Percentiles rank a stretch among this genome's conserved stretches.
Conservation (phyloP, 2,797 vertebrate genomes). For the Muscicapa striata region DNA sequence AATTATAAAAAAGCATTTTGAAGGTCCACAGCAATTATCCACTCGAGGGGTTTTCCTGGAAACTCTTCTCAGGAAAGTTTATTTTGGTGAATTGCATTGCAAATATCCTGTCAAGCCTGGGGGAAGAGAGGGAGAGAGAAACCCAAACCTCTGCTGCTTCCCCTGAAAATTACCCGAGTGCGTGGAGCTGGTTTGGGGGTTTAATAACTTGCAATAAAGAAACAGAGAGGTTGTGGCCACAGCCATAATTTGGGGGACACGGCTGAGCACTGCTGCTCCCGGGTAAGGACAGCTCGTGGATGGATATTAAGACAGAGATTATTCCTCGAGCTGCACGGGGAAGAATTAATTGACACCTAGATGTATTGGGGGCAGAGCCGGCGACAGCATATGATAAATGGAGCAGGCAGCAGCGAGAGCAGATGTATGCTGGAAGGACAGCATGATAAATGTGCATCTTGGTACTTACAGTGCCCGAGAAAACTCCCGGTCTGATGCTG, state of each 20-base stretch:
- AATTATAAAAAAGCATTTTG: not conserved
- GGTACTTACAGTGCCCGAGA: constrained; percentile 36
- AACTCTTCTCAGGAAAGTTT: not conserved
- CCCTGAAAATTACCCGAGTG: not conserved
- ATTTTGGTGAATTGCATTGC: not conserved
- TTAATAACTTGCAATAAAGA: not conserved
- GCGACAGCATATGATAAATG: constrained; percentile 57
- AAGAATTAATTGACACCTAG: constrained; percentile 30
- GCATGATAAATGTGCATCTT: constrained; percentile 39
- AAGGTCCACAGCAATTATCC: not conserved
- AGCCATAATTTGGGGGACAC: not conserved
- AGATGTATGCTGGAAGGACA: constrained; percentile 46
- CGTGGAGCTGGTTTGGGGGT: not conserved
- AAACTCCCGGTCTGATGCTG: not conserved
- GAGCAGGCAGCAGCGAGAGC: constrained; percentile 18
- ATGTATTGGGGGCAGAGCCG: not conserved
- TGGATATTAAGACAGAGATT: not conserved
- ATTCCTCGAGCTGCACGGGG: not conserved
- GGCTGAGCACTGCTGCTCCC: not conserved
- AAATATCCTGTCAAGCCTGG: not conserved
- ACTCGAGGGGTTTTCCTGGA: not conserved
- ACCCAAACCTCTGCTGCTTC: not conserved
- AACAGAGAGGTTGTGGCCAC: not conserved
- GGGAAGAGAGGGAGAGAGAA: not conserved
- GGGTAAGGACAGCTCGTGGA: not conserved